phyloP scores from a whole-genome alignment of 1,140 invertebrate genomes.

The Tetramorium parvispinum region DNA sequence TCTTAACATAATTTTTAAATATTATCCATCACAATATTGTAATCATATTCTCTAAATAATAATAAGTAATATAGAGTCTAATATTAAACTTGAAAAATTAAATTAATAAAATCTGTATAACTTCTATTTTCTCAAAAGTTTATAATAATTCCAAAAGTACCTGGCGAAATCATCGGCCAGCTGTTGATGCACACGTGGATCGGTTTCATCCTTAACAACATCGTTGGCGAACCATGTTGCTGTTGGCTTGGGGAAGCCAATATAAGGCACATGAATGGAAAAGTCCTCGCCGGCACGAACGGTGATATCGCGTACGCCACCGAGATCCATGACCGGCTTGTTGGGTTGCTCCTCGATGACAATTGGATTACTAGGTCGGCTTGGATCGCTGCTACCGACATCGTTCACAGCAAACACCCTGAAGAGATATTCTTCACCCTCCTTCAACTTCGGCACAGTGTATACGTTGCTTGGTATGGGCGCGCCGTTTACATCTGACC shows the following conservation, averaged over 20 bases:
- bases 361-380: conserved; percentile 94
- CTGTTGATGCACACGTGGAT: conserved; percentile 92
- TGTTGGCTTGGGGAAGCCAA: conserved; percentile 97
- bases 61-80: not conserved
- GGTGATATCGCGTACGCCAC: conserved; percentile 96
- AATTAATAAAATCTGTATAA: not conserved
- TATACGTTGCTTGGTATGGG: conserved; percentile 92
- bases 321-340: conserved; percentile 97
- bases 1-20: not conserved
- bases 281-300: conserved; percentile 99
- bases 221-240: conserved; percentile 97
- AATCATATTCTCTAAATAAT: not conserved
- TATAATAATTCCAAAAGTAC: conserved; percentile 60
- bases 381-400: conserved; percentile 96
- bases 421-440: conserved; percentile 98
- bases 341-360: conserved; percentile 97
- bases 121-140: conserved; percentile 1
- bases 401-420: conserved; percentile 98
- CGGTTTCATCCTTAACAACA: conserved; percentile 90
- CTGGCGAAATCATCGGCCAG: conserved; percentile 94
- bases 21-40: not conserved
- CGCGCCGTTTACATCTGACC: conserved; percentile 93
- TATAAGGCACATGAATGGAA: conserved; percentile 97
- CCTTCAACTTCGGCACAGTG: conserved; percentile 95
- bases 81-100: not conserved